Evolutionary conservation across 2,113 vertebrate species (phyloP).

Genomic region (Trematomus loennbergii): DNA sequence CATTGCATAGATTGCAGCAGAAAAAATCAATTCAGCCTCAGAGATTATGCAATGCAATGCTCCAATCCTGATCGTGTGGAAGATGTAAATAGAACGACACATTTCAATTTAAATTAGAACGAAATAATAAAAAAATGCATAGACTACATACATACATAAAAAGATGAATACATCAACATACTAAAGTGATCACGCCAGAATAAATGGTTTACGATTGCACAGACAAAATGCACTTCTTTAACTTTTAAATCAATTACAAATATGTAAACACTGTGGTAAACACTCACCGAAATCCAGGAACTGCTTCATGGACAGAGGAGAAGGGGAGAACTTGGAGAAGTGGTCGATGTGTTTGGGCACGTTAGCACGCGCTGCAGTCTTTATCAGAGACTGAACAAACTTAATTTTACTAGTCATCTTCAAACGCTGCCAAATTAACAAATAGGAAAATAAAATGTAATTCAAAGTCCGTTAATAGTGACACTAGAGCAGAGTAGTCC

Average conservation of each 20-base stretch:
- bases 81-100: not conserved
- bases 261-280: not conserved
- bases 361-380: slow-evolving; percentile 80
- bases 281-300: slow-evolving; percentile 92
- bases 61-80: not conserved
- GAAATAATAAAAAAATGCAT: not conserved
- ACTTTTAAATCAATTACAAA: too few species aligned
- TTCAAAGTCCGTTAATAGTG: too few species aligned
- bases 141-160: not conserved
- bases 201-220: too few species aligned
- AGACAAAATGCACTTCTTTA: too few species aligned
- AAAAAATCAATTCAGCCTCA: not conserved
- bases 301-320: slow-evolving; percentile 80
- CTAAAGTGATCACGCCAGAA: not conserved
- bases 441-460: not conserved
- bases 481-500: rapidly evolving
- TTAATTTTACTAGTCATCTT: slow-evolving; percentile 76
- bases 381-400: slow-evolving; percentile 85
- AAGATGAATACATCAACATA: not conserved
- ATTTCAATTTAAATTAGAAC: not conserved
- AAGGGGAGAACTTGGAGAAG: slow-evolving; percentile 93
- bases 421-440: rapidly evolving
- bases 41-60: not conserved
- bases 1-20: not conserved
- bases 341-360: slow-evolving; percentile 90